phyloP scores from a whole-genome alignment of 2,888 invertebrate genomes.

The Dexiosoma caninum region DNA sequence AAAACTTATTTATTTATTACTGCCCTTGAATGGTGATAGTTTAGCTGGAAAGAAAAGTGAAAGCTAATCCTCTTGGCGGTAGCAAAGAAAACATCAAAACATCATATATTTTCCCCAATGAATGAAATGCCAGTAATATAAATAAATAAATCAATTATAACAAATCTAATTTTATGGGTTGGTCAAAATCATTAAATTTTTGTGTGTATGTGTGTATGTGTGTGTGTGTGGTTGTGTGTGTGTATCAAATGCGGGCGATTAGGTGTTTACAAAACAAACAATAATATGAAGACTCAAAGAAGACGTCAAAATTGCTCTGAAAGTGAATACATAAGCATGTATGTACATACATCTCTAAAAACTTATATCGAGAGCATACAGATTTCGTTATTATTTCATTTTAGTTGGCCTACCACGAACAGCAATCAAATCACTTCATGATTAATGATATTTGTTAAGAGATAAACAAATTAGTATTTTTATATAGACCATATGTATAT shows the following conservation, averaged over 20 bases:
- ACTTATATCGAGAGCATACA: not conserved
- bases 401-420: conserved; percentile 2
- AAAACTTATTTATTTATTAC: conserved; percentile 43
- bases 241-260: conserved; percentile 49
- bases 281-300: conserved; percentile 28
- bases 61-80: conserved; percentile 53
- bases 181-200: conserved; percentile 31
- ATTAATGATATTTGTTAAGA: conserved; percentile 34
- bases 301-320: conserved; percentile 27
- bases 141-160: conserved; percentile 3
- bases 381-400: not conserved
- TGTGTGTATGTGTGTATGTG: too few species aligned
- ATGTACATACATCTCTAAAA: not conserved
- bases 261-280: conserved; percentile 4
- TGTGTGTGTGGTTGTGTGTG: not conserved
- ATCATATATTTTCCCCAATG: conserved; percentile 9
- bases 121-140: conserved; percentile 11
- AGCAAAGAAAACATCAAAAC: conserved; percentile 21
- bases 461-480: conserved; percentile 16
- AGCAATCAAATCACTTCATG: not conserved
- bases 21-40: not conserved
- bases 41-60: not conserved
- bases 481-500: not conserved
- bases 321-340: not conserved
- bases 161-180: conserved; percentile 18